phyloP scores from a whole-genome alignment of 2,113 vertebrate species.

The Anseranas semipalmata region DNA sequence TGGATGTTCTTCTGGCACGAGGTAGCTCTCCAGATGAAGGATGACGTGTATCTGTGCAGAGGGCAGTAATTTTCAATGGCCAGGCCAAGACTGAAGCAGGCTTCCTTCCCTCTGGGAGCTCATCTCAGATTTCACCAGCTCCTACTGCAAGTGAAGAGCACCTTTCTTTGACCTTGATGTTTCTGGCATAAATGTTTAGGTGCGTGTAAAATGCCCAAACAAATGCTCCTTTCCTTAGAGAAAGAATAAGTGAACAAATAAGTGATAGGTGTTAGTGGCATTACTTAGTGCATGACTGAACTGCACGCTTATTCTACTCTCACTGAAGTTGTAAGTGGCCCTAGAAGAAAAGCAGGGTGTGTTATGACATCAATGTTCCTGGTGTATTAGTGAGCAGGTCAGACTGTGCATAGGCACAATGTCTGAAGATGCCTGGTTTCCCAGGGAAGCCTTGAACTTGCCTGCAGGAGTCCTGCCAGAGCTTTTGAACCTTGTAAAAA shows the following conservation, averaged over 20 bases:
- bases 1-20: background rate
- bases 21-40: background rate
- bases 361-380: background rate
- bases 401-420: background rate
- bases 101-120: background rate
- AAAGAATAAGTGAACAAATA: background rate
- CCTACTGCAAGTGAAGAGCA: background rate
- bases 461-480: background rate
- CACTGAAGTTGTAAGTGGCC: background rate
- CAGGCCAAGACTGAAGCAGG: background rate
- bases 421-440: background rate
- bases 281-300: background rate
- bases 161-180: slow-evolving; percentile 28
- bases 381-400: background rate
- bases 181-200: slow-evolving; percentile 14
- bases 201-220: background rate
- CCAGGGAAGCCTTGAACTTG: background rate
- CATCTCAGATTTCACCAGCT: slow-evolving; percentile 8
- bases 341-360: background rate
- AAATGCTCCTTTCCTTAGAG: background rate
- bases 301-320: background rate
- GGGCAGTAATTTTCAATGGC: background rate
- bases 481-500: background rate
- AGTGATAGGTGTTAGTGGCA: background rate
- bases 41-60: background rate